These are phyloP conservation scores for Rhynchomys soricoides DNA, from an alignment of 2,113 vertebrate genomes.

Conservation along the genomic window DNA sequence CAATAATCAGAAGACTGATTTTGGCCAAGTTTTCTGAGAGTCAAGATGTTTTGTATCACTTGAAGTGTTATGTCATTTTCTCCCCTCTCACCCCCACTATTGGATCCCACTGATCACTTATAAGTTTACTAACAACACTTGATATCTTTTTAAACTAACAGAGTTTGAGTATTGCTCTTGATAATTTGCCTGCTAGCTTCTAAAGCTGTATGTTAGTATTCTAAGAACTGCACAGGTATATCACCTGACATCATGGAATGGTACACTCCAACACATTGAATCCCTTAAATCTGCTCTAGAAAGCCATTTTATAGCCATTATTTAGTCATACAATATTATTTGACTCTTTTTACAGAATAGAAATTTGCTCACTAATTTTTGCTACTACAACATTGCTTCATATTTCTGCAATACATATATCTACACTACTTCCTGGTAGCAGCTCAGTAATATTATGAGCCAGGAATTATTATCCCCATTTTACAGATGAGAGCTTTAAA, in stretches of 20 bases:
- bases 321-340: background rate
- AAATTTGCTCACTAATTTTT: slow-evolving; percentile 38
- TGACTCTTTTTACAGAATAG: background rate
- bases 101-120: background rate
- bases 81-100: background rate
- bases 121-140: background rate
- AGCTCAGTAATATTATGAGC: background rate
- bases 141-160: background rate
- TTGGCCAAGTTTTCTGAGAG: background rate
- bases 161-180: background rate
- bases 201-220: background rate
- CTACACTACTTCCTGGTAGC: background rate
- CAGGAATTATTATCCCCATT: slow-evolving; percentile 51
- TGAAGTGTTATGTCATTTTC: too few relatives aligned
- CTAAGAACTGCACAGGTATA: background rate
- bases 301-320: background rate
- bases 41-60: background rate
- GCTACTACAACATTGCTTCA: background rate
- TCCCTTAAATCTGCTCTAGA: background rate
- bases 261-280: background rate
- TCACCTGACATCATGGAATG: background rate
- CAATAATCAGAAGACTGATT: background rate
- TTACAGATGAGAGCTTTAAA: slow-evolving; percentile 58
- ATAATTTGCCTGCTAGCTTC: background rate
- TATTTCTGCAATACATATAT: slow-evolving; percentile 1